Conservation (phyloP, 2,888 invertebrate species). For the Philopedon plagiatum region DNA sequence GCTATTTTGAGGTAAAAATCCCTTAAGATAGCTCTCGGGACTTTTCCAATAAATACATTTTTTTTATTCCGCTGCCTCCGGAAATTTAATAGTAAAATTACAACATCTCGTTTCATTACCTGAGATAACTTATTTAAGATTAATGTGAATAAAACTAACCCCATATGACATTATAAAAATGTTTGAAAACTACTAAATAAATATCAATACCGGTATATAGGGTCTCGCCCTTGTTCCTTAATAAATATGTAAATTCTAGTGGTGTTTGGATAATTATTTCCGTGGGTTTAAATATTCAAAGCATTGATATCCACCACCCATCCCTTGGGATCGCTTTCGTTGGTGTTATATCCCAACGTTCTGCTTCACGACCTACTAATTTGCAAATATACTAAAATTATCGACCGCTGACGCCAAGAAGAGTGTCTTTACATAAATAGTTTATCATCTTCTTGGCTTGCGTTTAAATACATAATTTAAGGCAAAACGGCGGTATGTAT, state of each 20-base stretch:
- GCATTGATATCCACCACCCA: background rate
- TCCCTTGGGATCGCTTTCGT: background rate
- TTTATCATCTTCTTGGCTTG: background rate
- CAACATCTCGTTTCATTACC: no score
- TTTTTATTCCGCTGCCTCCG: no score
- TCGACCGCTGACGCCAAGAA: background rate
- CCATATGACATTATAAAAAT: no score
- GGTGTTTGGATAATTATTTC: conserved; percentile 13
- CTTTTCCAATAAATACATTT: no score
- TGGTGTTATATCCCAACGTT: conserved; percentile 2
- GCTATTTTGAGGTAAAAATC: no score
- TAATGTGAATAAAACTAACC: no score
- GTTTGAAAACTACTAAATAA: background rate
- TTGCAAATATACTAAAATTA: background rate
- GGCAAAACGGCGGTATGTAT: no score
- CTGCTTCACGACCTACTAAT: background rate
- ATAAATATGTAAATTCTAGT: conserved; percentile 13
- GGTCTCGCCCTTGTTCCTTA: background rate
- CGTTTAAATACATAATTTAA: background rate
- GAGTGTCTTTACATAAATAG: background rate
- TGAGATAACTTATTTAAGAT: no score
- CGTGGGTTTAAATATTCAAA: conserved; percentile 7
- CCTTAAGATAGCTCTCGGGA: no score
- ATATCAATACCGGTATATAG: background rate
- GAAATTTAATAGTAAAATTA: no score